Evolutionary conservation across 2,113 vertebrate genomes (phyloP), one percentile per base, ranked within the genome.

Genomic region (Mirza zaza): DNA sequence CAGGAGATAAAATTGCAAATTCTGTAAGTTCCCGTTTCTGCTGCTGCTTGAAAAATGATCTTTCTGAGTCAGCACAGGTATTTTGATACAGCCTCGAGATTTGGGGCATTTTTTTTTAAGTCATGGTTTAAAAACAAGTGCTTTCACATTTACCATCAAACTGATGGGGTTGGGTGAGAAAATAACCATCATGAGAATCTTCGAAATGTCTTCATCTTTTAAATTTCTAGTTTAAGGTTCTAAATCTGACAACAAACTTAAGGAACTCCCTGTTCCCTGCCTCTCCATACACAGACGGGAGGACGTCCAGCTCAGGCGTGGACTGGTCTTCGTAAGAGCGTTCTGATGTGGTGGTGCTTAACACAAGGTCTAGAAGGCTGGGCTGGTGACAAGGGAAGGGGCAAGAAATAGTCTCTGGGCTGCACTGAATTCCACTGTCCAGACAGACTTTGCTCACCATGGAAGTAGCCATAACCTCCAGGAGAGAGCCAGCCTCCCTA

Each of bases 11-110:
- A 97, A 57, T 77, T 52, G 93, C 95, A 89, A 83, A 91, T 95
- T 95, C 91, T 87, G 95, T 94, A 93, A 96, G 94, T 97, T 97
- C 96, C 97, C 82, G 57, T 97, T 97, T 97, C 91, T 97, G 97
- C 97, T 97, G 94, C 97, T 94, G 91, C 87, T 95, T 92, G 70
- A 96, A 93, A 94, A 94, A 90, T 94, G 52, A 95, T 97, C 97
- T 96, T 97, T 97, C 97, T 98, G 97, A 98, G 96, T 98, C 97
- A 98, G 97, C 97, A 95, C 89, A 97, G 96, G 96, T 98, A 98
- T 97, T 98, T 96, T 98, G 97, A 97, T 96, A 91, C 91, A 97
- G 93, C 86, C 73, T 97, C 87, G 91, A 96, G 96, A 96, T 95
- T 95, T 96, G 1, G 23, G 95, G 77, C 79, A 8, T 87, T 95